These are phyloP conservation scores for Malurus cyaneus DNA, from an alignment of 2,113 vertebrate genomes.

Conservation along the genomic window DNA sequence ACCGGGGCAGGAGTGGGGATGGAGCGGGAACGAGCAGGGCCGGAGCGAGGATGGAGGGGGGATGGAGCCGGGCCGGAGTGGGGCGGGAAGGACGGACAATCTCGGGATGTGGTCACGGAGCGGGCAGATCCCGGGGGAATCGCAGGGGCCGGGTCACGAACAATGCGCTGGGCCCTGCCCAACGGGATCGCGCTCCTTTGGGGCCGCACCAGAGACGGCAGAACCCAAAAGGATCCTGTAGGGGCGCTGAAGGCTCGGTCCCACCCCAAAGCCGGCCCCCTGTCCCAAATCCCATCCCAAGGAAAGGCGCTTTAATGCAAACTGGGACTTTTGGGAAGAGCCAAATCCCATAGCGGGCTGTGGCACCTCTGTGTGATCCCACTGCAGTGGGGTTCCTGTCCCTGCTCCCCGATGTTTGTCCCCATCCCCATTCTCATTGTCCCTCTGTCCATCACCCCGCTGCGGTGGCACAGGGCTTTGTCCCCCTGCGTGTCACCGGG, in stretches of 20 bases:
- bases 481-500: no score
- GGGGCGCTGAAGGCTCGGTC: not conserved
- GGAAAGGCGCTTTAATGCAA: not conserved
- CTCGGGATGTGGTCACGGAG: constrained; percentile 61
- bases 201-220: not conserved
- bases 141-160: not conserved
- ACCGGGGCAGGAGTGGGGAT: not conserved
- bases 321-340: not conserved
- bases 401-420: not conserved
- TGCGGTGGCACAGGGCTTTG: rapidly evolving
- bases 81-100: constrained; percentile 67
- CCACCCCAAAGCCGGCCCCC: rapidly evolving
- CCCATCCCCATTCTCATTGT: rapidly evolving
- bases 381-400: rapidly evolving
- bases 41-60: not conserved
- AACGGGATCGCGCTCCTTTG: not conserved
- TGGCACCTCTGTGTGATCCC: rapidly evolving
- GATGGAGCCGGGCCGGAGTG: constrained; percentile 38
- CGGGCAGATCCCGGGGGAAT: constrained; percentile 52
- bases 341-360: rapidly evolving
- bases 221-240: not conserved
- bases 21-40: no score
- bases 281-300: not conserved
- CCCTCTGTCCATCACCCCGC: rapidly evolving
- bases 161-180: constrained; percentile 30